Conservation (phyloP, 2,113 vertebrate genomes). For the Microtus montanus region DNA sequence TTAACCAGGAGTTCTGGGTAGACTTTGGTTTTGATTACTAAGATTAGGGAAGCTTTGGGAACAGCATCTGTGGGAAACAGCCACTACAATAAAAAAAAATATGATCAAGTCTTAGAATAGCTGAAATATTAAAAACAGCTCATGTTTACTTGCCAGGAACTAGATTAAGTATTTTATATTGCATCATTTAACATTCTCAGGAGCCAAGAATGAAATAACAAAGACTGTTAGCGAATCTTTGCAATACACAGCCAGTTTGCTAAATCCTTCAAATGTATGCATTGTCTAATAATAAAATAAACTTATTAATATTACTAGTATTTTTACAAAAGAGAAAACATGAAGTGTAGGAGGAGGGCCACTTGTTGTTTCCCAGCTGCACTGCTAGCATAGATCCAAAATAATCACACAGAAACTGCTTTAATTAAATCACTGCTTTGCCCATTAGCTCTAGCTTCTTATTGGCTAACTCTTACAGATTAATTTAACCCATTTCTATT, state of each 20-base stretch:
- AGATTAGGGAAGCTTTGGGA: neutral
- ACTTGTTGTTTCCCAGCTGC: no score
- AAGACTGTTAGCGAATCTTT: neutral
- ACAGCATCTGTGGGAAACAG: neutral
- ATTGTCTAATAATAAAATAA: neutral
- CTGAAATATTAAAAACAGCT: slow-evolving; percentile 15
- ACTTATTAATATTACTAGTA: neutral
- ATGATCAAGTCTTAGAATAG: neutral
- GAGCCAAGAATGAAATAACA: neutral
- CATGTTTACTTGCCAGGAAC: neutral
- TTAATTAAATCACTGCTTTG: no score
- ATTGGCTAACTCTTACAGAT: no score
- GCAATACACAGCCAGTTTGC: neutral
- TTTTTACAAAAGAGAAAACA: neutral
- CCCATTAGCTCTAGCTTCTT: no score
- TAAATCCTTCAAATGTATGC: neutral
- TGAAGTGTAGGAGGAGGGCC: neutral
- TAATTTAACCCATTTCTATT: no score
- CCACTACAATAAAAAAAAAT: neutral
- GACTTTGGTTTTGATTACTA: slow-evolving; percentile 1
- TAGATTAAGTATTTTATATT: neutral
- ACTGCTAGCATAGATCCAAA: no score
- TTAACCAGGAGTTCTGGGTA: neutral
- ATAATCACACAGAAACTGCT: no score
- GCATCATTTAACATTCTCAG: neutral